Percentiles rank a stretch among this genome's conserved stretches.
phyloP scores from a whole-genome alignment of 2,797 vertebrate genomes.

The Gallinago nigripennis region DNA sequence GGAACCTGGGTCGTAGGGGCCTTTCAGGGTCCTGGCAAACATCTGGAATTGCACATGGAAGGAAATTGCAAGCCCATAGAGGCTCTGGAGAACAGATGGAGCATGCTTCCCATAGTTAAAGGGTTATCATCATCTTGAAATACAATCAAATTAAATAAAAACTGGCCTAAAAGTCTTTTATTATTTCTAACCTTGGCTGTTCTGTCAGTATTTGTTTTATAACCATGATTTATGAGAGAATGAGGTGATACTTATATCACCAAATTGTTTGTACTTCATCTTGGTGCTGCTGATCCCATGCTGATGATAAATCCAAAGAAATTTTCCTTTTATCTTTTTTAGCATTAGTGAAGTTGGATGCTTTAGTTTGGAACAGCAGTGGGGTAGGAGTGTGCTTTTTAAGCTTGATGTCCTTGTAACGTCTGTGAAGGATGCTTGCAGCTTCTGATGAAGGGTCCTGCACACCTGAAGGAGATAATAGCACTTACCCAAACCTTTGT shows the following conservation, averaged over 20 bases:
- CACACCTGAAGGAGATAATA: not conserved
- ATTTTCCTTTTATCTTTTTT: not conserved
- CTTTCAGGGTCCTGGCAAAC: not conserved
- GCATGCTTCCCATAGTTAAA: not conserved
- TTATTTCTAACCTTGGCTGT: constrained; percentile 25
- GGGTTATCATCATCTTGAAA: constrained; percentile 32
- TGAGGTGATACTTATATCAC: not conserved
- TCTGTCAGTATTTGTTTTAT: not conserved
- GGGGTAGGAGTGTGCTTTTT: not conserved
- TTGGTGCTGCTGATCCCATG: not conserved
- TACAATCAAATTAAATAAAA: constrained; percentile 39
- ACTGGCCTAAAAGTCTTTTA: not conserved
- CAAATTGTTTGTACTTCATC: not conserved
- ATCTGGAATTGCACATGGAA: constrained; percentile 48
- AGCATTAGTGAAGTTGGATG: not conserved
- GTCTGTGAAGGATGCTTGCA: not conserved
- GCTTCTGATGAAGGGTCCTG: not conserved
- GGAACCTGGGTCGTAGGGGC: not conserved
- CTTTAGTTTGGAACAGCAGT: not conserved
- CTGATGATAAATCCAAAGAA: not conserved
- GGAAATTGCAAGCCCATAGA: constrained; percentile 17
- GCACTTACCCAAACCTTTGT: not conserved
- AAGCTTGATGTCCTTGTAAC: not conserved
- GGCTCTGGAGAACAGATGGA: constrained; percentile 45
- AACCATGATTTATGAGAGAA: not conserved